These are phyloP conservation scores for Escarpia spicata DNA, from an alignment of 2,888 invertebrate genomes.

Conservation along the genomic window DNA sequence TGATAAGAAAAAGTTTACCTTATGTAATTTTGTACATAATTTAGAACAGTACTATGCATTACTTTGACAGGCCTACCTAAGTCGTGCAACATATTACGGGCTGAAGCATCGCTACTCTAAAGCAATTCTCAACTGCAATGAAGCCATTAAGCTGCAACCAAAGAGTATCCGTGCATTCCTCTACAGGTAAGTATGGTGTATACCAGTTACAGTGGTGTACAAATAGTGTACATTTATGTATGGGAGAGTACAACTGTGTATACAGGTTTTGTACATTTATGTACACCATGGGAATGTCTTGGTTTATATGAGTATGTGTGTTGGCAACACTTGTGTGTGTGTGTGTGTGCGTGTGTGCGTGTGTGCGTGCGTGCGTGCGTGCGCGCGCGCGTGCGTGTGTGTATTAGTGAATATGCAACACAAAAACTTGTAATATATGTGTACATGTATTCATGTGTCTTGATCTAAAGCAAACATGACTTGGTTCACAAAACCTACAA, in stretches of 20 bases:
- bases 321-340: too few species aligned
- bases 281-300: background rate
- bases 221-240: background rate
- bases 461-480: too few species aligned
- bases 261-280: background rate
- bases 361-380: too few species aligned
- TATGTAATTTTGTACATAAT: too few species aligned
- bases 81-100: constrained; percentile 64
- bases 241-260: background rate
- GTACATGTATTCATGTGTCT: too few species aligned
- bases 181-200: constrained; percentile 54
- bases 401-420: background rate
- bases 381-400: background rate
- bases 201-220: background rate
- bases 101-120: constrained; percentile 61
- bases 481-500: background rate
- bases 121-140: constrained; percentile 66
- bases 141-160: constrained; percentile 63
- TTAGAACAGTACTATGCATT: background rate
- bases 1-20: too few species aligned
- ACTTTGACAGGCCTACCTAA: constrained; percentile 59
- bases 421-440: background rate
- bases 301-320: background rate
- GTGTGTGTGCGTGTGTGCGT: too few species aligned
- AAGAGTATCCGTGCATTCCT: constrained; percentile 63